Evolutionary conservation across 2,888 invertebrate genomes (phyloP), one percentile per base, ranked within the genome.

Genomic region (Heliconius sara): DNA sequence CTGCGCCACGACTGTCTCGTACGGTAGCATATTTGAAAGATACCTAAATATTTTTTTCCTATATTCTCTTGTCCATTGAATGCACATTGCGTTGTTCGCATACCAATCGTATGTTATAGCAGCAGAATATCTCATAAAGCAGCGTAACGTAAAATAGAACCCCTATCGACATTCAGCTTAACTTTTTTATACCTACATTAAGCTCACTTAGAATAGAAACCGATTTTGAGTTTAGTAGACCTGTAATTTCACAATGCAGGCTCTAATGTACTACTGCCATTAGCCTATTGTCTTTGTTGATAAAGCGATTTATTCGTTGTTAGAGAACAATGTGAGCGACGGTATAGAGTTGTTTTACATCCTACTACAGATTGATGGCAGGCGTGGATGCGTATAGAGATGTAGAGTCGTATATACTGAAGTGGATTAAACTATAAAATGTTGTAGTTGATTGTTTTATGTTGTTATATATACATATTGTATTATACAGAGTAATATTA

Each of bases 341-440:
- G 79, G 77, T 80, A 82, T 82, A 79, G 77, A 77, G 72, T 76
- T 77, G 80, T 82, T 82, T 79, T 80, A 82, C 82, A 82, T 82
- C 71, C 77, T 68, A 34, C 72, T 78, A 79, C 25, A 43, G 77
- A 79, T 78, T 82, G 82, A 79, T 77, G 75, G 76, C 66, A 78
- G 76, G 77, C 68, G 76, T 73, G 72, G 66, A 79, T 72, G 78
- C 76, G 72, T 73, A 22, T 13, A n/a, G 57, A 16, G 16, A 73
- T 57, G 2, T 34, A 73, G 30, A 4, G 57, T 12, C 22, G 57
- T 52, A 12, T 13, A 71, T 30, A 34, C 22, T 22, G 12, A 68
- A 39, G 68, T 68, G 68, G 13, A 39, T 39, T 68, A 16, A n/a
- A 13, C 13, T 43, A 25, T n/a, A 68, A 34, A 67, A 67, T 34